phyloP scores from a whole-genome alignment of 2,888 invertebrate species.

The Argyresthia goedartella region DNA sequence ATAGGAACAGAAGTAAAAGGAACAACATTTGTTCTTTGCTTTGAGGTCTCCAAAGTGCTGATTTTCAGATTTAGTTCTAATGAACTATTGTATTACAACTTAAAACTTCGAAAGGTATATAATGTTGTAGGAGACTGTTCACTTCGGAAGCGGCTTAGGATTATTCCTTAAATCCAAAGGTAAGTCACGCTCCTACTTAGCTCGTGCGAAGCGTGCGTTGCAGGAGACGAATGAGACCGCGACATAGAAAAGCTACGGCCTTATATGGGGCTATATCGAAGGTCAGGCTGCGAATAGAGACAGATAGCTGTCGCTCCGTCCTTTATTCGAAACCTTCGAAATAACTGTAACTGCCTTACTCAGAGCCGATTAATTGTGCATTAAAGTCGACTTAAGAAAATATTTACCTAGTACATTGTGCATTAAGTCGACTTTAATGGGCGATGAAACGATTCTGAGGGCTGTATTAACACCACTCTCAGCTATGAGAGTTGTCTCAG shows the following conservation, averaged over 20 bases:
- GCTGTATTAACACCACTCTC: no score
- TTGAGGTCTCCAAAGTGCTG: neutral
- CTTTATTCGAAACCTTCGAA: no score
- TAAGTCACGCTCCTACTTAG: conserved; percentile 58
- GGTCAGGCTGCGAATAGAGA: no score
- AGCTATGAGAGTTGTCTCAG: no score
- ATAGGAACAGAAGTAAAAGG: neutral
- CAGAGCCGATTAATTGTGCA: no score
- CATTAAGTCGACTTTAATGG: no score
- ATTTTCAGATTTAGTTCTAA: neutral
- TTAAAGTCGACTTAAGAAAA: no score
- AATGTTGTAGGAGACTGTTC: neutral
- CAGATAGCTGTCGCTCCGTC: no score
- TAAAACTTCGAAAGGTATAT: neutral
- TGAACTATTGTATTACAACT: neutral
- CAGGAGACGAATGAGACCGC: conserved; percentile 57
- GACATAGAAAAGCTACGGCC: conserved; percentile 3
- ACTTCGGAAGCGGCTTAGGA: conserved; percentile 3
- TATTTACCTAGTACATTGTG: no score
- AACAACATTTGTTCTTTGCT: neutral
- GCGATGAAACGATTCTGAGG: no score
- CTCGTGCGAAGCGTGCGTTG: conserved; percentile 64
- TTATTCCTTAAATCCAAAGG: neutral
- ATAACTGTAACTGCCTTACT: no score
- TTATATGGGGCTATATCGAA: no score